These are phyloP conservation scores for rat (Rattus norvegicus) DNA, from an alignment of 2,113 vertebrate species.

Conservation along the genomic window GRCr8 NC_086024.1:107247501-107248000, in stretches of 20 bases:
- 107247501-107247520: neutral
- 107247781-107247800: neutral
- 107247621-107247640: neutral
- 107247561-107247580: neutral
- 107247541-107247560: neutral
- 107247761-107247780: neutral
- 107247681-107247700: neutral
- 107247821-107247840: neutral
- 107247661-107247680: neutral
- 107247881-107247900: neutral
- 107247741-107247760: neutral
- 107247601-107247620: neutral
- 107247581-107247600: neutral
- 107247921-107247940: neutral
- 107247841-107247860: neutral
- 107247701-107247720: neutral
- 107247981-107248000: neutral
- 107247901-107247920: neutral
- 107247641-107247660: neutral
- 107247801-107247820: neutral
- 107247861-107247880: neutral
- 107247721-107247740: neutral
- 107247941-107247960: neutral
- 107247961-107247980: neutral
- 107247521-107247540: too few species aligned